A percentile compares a stretch with the other conserved stretches of the same genome.
Conservation (phyloP, 2,113 vertebrate species). For the Felis catus region F.catus_Fca126_mat1.0 CM031426.1:30818501-30819000, state of each 20-base stretch:
- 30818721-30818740: background rate
- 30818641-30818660: background rate
- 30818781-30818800: background rate
- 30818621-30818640: conserved; percentile 61
- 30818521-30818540: conserved; percentile 73
- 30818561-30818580: conserved; percentile 79
- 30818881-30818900: background rate
- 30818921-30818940: background rate
- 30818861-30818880: background rate
- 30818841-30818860: background rate
- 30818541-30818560: conserved; percentile 83
- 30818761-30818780: background rate
- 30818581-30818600: conserved; percentile 81
- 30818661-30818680: conserved; percentile 56
- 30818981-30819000: background rate
- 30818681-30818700: conserved; percentile 59
- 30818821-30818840: background rate
- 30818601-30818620: conserved; percentile 81
- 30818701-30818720: conserved; percentile 49
- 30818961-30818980: background rate
- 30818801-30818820: background rate
- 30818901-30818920: background rate
- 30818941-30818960: background rate
- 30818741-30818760: background rate
- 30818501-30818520: conserved; percentile 78